Evolutionary conservation across 2,888 invertebrate species (phyloP), one percentile per base, ranked within the genome.

Genomic region (Drosophila maculinotata): DNA sequence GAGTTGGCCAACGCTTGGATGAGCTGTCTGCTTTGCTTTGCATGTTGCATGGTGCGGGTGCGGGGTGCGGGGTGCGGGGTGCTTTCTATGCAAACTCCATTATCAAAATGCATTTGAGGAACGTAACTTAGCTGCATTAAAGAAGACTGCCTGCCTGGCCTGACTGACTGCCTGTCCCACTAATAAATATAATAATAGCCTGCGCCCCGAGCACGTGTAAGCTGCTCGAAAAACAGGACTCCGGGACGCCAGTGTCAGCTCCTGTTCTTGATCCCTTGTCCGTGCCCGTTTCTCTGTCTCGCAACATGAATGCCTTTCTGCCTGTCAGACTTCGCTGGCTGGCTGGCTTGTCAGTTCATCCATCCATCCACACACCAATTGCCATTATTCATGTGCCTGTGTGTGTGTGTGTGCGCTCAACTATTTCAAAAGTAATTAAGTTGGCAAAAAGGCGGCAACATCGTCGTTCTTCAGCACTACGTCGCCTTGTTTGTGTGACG

Each of bases 351-450:
- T 48, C 39, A 48, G 57, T 23, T 48, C 47, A 41, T 25, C 49
- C 38, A 35, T 42, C 33, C 44, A 48, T 57, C 36, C 65, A 23
- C 45, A 64, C 65, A 57, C 52, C 65, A 66, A 60, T 53, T 67
- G 71, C 67, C 53, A 58, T 71, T 64, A 64, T 74, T 68, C 53
- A 68, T 72, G 52, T 48, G 41, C 7, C 23, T 39, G 47, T 35
- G 42, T 28, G 20, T 60, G 49, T 70, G 47, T 53, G 47, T 75
- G 60, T 62, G 44, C 47, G 54, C 64, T 68, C 56, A 82, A 85
- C 80, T 81, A 83, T 83, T 86, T 77, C 72, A 75, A 84, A 84
- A 81, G 87, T 81, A 81, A 81, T 81, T 86, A 86, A 81, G 84
- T 81, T 81, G 65, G 75, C 78, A 66, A 72, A 75, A 65, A n/a